Percentiles rank a stretch among this genome's conserved stretches.
Evolutionary conservation across 2,797 vertebrate species (phyloP).

Genomic region (Cossypha heuglini): DNA sequence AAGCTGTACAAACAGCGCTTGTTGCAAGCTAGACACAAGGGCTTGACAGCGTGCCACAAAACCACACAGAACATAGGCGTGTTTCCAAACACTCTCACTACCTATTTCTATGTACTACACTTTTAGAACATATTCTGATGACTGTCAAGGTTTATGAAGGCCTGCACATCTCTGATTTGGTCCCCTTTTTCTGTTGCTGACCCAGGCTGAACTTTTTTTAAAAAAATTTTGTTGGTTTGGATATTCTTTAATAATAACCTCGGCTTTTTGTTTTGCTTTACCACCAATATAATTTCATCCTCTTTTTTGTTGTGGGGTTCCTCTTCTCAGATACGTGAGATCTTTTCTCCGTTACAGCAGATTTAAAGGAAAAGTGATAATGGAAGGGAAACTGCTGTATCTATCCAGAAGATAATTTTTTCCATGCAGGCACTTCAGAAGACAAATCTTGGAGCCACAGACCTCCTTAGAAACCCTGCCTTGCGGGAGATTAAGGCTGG

Average conservation of each 20-base stretch:
- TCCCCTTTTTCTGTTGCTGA: not conserved
- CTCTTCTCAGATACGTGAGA: not conserved
- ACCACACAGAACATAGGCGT: fast-evolving
- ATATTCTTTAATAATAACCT: not conserved
- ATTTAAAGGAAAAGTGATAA: not conserved
- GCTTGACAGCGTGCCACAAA: not conserved
- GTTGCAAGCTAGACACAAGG: not conserved
- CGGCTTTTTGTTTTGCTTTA: not conserved
- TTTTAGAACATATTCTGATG: not conserved
- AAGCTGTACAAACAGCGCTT: not conserved
- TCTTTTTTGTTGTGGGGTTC: not conserved
- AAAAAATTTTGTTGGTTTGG: not conserved
- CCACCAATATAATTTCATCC: not conserved
- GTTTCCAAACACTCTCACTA: not conserved
- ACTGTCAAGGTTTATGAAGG: not conserved
- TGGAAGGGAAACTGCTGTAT: not conserved
- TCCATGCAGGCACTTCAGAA: not conserved
- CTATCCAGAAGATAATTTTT: not conserved
- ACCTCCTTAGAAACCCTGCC: not conserved
- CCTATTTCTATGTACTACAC: not conserved
- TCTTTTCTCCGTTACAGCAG: not conserved
- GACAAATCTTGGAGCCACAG: not conserved
- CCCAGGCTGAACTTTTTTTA: not conserved
- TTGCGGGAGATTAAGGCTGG: not conserved
- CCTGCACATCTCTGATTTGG: not conserved